Base-by-base conservation (phyloP, 2,113 vertebrate species). In the Hymenochirus boettgeri region DNA sequence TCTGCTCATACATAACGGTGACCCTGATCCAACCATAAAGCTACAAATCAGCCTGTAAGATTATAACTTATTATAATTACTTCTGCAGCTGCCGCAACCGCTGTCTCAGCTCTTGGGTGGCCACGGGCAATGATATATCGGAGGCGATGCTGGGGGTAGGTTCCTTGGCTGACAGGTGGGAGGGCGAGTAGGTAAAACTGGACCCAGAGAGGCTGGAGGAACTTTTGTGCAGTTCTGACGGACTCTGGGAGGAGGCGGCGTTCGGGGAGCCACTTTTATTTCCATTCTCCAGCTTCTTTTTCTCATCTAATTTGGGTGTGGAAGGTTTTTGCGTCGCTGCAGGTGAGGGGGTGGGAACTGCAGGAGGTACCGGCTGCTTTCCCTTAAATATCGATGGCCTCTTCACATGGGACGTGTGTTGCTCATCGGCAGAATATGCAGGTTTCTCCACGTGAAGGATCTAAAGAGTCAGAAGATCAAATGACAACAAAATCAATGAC, bases 81-180 rank as follows among this genome's bases (percentile, higher is more conserved):
- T 99, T 97, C 11, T 96, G 91, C 11, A 98, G 87, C 67, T 92
- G 93, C 1, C 88, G 85, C 1, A 98, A 80, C 26, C 94, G 76
- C 57, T 91, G 88, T 58, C 93, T 91, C n/a, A 99, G 89, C 78
- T 99, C 96, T 81, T 96, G 93, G 0, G 90, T 86, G 61, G 96
- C 89, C 0, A 86, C 91, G 6, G 94, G 93, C 77, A 94, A 83
- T 0, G 96, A 99, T 59, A 99, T 85, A 75, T 98, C 96, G 0
- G 96, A 98, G 2, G 96, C 95, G 19, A 99, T 98, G 83, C 94
- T 97, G 12, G 93, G 96, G 1, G 96, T 99, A 3, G 94, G 86
- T 65, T 98, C 96, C 73, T 98, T 98, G 48, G 87, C 70, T 0
- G 86, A 83, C 11, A 90, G 72, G 70, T 90, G 82, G 71, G 85